phyloP scores from a whole-genome alignment of 2,797 vertebrate species.

The Pangasius mekongensis region DNA sequence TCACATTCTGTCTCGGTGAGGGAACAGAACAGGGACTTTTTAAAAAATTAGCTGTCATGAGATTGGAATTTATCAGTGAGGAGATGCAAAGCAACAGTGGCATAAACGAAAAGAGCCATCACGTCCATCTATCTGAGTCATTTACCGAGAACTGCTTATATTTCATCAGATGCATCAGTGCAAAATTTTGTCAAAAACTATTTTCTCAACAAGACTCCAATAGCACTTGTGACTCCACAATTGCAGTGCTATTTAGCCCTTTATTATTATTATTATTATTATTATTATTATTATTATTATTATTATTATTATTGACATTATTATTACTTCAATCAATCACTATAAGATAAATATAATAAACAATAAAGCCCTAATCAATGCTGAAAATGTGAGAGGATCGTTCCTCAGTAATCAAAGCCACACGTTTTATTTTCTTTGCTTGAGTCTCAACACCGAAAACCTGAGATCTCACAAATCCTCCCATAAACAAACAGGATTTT shows the following conservation, averaged over 20 bases:
- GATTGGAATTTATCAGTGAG: not conserved
- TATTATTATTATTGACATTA: no score
- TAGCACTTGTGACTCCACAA: no score
- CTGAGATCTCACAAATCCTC: not conserved
- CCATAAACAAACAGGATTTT: slow-evolving; percentile 15
- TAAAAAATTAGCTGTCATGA: slow-evolving; percentile 44
- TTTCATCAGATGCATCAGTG: slow-evolving; percentile 10
- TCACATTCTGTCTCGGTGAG: slow-evolving; percentile 21
- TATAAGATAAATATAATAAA: not conserved
- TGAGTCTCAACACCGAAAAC: not conserved
- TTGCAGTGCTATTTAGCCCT: not conserved
- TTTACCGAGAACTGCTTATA: not conserved
- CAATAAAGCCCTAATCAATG: not conserved
- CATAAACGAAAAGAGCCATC: slow-evolving; percentile 6
- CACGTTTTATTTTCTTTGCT: not conserved
- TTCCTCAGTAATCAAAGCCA: not conserved
- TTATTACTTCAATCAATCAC: not conserved
- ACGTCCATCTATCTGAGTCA: not conserved
- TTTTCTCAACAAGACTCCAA: not conserved
- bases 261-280: not conserved
- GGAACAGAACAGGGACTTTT: not conserved
- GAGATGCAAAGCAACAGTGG: not conserved
- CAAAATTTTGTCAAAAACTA: not conserved
- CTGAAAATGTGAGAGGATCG: not conserved
- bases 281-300: not conserved